These are phyloP conservation scores for Cercopithecus neglectus DNA, from an alignment of 2,797 vertebrate genomes.

Conservation along the genomic window DNA sequence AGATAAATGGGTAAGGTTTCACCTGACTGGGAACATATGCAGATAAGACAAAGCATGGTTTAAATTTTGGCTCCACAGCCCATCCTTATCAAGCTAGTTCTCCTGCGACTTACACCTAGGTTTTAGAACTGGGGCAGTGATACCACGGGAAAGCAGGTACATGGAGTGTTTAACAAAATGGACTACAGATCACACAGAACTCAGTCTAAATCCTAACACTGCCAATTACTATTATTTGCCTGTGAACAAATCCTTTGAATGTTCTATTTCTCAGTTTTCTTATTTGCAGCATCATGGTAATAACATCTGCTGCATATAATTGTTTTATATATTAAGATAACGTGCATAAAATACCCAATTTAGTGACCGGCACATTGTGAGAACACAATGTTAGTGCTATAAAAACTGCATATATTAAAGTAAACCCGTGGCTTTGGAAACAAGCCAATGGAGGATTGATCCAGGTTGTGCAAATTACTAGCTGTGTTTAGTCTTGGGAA, in stretches of 20 bases:
- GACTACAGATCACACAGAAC: neutral
- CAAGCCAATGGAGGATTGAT: neutral
- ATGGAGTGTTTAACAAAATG: neutral
- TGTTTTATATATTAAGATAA: neutral
- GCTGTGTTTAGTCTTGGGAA: neutral
- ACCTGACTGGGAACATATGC: neutral
- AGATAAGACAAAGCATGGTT: neutral
- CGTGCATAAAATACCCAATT: neutral
- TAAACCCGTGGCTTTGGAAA: neutral
- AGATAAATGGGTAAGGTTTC: neutral
- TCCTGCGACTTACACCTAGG: neutral
- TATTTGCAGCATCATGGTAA: neutral
- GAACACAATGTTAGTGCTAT: neutral
- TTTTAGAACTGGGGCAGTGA: neutral
- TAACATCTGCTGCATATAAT: neutral
- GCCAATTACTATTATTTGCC: neutral
- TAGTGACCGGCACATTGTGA: neutral
- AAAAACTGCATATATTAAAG: neutral
- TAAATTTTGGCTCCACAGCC: neutral
- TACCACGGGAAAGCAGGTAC: neutral
- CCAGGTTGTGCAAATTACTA: neutral
- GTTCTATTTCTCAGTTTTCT: neutral
- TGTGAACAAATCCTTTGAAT: neutral
- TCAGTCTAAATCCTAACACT: neutral
- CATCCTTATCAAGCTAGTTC: neutral